Conservation (phyloP, 2,888 invertebrate genomes). For the Caenorhabditis panamensis region DNA sequence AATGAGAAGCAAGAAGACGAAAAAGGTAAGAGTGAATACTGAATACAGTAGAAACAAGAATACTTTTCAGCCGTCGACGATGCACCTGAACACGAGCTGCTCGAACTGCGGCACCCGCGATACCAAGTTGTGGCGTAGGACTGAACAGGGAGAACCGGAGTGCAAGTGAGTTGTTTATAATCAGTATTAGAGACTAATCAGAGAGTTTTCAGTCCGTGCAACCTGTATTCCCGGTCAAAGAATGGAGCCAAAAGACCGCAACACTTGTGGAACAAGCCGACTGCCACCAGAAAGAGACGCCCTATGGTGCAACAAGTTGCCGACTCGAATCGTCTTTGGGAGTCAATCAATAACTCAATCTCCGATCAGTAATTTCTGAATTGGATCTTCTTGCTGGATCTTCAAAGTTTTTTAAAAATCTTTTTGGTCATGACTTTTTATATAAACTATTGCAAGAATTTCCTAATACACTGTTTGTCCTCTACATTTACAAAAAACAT, state of each 20-base stretch:
- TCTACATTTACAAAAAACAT: constrained; percentile 33
- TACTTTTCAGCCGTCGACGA: background rate
- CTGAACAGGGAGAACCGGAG: constrained; percentile 36
- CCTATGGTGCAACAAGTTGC: constrained; percentile 13
- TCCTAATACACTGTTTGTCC: constrained; percentile 5
- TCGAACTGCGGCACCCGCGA: constrained; percentile 41
- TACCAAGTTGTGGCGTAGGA: constrained; percentile 42
- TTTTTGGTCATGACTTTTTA: no score
- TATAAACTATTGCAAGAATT: constrained; percentile 16
- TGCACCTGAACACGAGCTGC: constrained; percentile 37
- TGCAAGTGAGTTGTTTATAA: constrained; percentile 34
- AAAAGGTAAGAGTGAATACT: background rate
- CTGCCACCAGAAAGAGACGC: constrained; percentile 27
- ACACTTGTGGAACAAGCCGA: constrained; percentile 37
- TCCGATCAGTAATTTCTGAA: no score
- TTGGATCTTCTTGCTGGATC: background rate
- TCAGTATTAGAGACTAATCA: no score
- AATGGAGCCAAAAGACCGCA: constrained; percentile 21
- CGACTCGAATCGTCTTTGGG: background rate
- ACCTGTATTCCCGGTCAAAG: constrained; percentile 28
- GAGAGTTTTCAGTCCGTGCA: constrained; percentile 46
- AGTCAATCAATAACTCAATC: background rate
- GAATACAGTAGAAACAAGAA: background rate
- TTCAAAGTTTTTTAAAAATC: no score
- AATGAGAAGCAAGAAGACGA: background rate